Conservation (phyloP, 2,888 invertebrate genomes). For the Eurois occulta region DNA sequence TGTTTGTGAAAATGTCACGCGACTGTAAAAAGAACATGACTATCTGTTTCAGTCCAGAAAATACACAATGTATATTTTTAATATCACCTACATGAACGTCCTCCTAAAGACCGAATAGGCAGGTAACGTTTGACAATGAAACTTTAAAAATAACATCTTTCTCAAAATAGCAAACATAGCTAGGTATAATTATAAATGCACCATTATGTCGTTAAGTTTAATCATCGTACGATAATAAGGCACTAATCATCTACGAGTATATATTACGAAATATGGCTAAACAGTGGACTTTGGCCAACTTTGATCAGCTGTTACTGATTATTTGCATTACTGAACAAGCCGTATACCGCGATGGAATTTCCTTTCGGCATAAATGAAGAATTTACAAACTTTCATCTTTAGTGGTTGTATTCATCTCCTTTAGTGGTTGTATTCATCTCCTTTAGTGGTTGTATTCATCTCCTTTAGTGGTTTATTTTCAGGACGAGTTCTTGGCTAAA, state of each 20-base stretch:
- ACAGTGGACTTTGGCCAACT: neutral
- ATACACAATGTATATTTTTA: neutral
- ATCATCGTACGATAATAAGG: neutral
- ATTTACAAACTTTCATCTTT: neutral
- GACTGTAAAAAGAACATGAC: neutral
- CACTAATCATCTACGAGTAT: neutral
- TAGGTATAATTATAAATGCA: neutral
- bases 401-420: neutral
- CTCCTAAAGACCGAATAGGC: neutral
- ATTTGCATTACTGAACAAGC: too few relatives aligned
- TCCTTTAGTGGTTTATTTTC: neutral
- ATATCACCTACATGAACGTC: neutral
- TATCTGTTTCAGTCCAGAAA: neutral
- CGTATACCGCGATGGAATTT: too few relatives aligned
- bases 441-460: neutral
- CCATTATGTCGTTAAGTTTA: conserved; percentile 2
- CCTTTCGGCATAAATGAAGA: too few relatives aligned
- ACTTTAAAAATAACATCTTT: conserved; percentile 5
- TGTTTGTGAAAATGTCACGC: neutral
- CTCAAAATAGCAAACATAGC: conserved; percentile 15
- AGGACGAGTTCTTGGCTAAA: too few relatives aligned
- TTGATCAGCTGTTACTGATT: neutral
- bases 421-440: neutral
- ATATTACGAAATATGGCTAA: conserved; percentile 13
- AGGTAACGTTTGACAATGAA: conserved; percentile 13